These are phyloP conservation scores for Drosophila atroscutellata DNA, from an alignment of 2,888 invertebrate genomes.

Conservation along the genomic window DNA sequence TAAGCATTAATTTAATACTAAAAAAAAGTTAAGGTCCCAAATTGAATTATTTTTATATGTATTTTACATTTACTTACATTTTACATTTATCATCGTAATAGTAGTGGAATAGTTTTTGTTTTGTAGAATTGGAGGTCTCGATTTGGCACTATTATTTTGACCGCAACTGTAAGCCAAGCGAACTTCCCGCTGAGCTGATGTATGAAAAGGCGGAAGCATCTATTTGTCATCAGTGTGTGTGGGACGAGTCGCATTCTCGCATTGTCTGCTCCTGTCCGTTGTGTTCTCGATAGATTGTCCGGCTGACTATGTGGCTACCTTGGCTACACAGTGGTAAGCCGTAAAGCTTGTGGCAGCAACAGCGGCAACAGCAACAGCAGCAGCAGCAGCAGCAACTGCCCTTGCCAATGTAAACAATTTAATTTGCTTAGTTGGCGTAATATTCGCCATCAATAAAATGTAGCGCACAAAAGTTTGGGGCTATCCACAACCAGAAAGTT, in stretches of 20 bases:
- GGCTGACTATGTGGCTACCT: constrained; percentile 47
- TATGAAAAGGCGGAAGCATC: constrained; percentile 58
- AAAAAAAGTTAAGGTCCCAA: background rate
- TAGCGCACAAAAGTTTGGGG: constrained; percentile 30
- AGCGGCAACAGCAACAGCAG: constrained; percentile 8
- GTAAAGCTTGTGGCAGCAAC: constrained; percentile 26
- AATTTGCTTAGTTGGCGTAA: constrained; percentile 81
- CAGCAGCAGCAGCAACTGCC: constrained; percentile 20
- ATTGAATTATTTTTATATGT: background rate
- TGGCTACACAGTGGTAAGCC: constrained; percentile 16
- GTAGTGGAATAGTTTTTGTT: background rate
- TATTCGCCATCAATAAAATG: constrained; percentile 76
- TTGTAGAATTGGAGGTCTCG: background rate
- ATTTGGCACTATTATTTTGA: background rate
- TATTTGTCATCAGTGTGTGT: constrained; percentile 49
- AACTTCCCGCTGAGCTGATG: background rate
- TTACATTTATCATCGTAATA: background rate
- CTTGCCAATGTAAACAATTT: constrained; percentile 74
- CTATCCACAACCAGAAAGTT: constrained; percentile 14
- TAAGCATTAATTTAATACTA: too few relatives aligned
- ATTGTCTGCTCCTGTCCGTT: constrained; percentile 55
- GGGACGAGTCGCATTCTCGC: constrained; percentile 6
- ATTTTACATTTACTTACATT: background rate
- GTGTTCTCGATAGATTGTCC: constrained; percentile 45
- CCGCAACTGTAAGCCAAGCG: background rate